Evolutionary conservation across 2,113 vertebrate genomes (phyloP).

Genomic region (Alethe diademata): DNA sequence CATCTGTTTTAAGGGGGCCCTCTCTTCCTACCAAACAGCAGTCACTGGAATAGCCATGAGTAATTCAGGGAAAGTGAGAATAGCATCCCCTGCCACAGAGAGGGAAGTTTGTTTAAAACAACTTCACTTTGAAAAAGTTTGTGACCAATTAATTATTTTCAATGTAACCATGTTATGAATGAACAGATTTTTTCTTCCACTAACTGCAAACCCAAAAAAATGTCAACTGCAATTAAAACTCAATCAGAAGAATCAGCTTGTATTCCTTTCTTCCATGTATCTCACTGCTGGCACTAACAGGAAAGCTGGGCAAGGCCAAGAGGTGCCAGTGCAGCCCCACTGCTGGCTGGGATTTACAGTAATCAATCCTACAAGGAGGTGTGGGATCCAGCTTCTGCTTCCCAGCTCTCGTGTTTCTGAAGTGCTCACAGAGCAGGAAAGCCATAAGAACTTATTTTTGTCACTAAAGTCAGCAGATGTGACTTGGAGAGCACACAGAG

Average conservation of each 20-base stretch:
- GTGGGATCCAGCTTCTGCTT: not conserved
- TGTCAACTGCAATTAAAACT: not conserved
- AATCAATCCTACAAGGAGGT: not conserved
- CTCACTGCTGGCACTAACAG: not conserved
- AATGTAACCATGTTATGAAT: not conserved
- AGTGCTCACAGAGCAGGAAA: conserved; percentile 26
- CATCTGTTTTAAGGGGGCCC: not conserved
- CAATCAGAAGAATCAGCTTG: not conserved
- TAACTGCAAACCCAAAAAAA: not conserved
- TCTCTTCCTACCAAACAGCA: not conserved
- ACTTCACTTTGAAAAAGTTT: not conserved
- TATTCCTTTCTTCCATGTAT: not conserved
- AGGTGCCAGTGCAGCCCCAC: not conserved
- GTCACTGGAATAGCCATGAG: not conserved
- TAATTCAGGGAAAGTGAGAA: not conserved
- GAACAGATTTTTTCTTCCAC: not conserved
- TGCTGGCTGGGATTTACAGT: not conserved
- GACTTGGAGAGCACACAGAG: conserved; percentile 9
- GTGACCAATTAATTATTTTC: not conserved
- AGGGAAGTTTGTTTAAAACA: not conserved
- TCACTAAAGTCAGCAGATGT: conserved; percentile 53
- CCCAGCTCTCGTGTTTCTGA: not conserved
- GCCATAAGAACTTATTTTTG: conserved; percentile 24
- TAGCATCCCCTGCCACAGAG: not conserved
- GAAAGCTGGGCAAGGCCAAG: not conserved